Evolutionary conservation across 2,797 vertebrate genomes (phyloP).

Genomic region (Botia almorhae): DNA sequence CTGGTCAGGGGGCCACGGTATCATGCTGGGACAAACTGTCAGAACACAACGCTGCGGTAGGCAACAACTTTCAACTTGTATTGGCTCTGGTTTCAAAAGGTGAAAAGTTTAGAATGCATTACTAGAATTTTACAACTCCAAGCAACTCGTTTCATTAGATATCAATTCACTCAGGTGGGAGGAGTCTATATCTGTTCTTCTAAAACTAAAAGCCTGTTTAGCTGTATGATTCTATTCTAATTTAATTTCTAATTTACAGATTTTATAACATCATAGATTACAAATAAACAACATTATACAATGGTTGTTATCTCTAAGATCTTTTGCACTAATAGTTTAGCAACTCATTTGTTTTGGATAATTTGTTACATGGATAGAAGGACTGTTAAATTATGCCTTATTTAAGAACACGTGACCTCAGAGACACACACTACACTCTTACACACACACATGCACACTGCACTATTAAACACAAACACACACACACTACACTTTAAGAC

Average conservation of each 20-base stretch:
- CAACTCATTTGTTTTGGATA: too few species aligned
- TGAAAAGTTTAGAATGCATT: slow-evolving; percentile 6
- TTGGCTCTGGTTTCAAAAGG: not conserved
- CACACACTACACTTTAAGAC: not conserved
- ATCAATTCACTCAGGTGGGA: not conserved
- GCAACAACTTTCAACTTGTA: slow-evolving; percentile 27
- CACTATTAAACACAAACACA: not conserved
- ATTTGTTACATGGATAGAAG: too few species aligned
- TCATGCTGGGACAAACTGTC: slow-evolving; percentile 26
- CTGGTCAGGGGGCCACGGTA: slow-evolving; percentile 49
- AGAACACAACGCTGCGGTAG: slow-evolving; percentile 6
- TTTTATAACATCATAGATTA: not conserved
- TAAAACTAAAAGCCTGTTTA: not conserved
- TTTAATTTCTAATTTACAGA: not conserved
- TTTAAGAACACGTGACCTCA: too few species aligned
- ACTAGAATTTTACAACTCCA: not conserved
- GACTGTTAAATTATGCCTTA: not conserved
- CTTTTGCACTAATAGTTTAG: too few species aligned
- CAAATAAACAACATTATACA: slow-evolving; percentile 30
- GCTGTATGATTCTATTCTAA: not conserved
- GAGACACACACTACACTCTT: not conserved
- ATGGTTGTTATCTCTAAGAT: too few species aligned
- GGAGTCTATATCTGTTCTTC: not conserved
- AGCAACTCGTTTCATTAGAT: not conserved
- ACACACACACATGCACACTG: not conserved